phyloP scores from a whole-genome alignment of 2,888 invertebrate species.

The Lasioglossum lativentre region DNA sequence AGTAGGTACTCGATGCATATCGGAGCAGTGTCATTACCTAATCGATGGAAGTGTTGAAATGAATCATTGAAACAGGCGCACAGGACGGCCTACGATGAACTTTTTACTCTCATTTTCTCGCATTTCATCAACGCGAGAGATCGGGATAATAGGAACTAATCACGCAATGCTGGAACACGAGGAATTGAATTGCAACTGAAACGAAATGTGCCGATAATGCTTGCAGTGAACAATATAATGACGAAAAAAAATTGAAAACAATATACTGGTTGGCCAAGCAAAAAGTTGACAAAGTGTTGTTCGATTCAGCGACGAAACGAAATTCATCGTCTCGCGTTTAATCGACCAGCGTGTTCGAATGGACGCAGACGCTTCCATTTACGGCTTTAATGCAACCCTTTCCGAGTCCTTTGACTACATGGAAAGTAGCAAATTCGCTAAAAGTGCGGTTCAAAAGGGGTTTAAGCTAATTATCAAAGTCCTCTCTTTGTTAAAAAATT shows the following conservation, averaged over 20 bases:
- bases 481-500: neutral
- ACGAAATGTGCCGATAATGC: neutral
- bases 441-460: slow-evolving; percentile 11
- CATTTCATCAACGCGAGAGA: slow-evolving; percentile 30
- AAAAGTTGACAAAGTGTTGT: neutral
- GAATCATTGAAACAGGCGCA: slow-evolving; percentile 6
- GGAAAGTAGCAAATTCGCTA: neutral
- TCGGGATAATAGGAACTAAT: slow-evolving; percentile 43
- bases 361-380: slow-evolving; percentile 17
- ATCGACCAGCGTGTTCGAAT: neutral
- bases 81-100: neutral
- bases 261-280: no score
- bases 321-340: slow-evolving; percentile 4
- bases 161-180: slow-evolving; percentile 16
- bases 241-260: no score
- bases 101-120: slow-evolving; percentile 17
- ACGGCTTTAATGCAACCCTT: slow-evolving; percentile 31
- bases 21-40: neutral
- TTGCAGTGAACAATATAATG: no score
- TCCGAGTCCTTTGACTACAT: slow-evolving; percentile 14
- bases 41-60: slow-evolving; percentile 2
- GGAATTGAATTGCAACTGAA: slow-evolving; percentile 30
- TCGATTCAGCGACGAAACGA: neutral
- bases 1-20: neutral
- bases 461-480: neutral